Evolutionary conservation across 2,888 invertebrate genomes (phyloP), one percentile per base, ranked within the genome.

Genomic region (Drosophila antonietae): DNA sequence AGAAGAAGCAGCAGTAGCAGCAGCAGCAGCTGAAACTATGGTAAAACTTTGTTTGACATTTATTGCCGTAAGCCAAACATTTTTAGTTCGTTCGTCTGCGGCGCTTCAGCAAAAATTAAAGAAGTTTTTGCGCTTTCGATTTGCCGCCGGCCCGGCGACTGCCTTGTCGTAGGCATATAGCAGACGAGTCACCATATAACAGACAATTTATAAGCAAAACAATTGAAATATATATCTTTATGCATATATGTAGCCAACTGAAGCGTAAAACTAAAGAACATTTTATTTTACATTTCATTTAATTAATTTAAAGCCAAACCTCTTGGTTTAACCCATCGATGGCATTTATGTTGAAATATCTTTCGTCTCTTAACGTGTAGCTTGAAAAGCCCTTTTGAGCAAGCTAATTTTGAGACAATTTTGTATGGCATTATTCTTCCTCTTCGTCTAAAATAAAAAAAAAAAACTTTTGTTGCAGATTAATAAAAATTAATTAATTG

Each of bases 41-140:
- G 65, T 41, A 53, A 79, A 89, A 85, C 72, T 88, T 88, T 81
- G 73, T 78, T 75, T 80, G 77, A 81, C 86, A 81, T 88, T 81
- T 83, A 77, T 88, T 89, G 90, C 86, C 86, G 75, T 79, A 75
- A 86, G 86, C 90, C 75, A 79, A 76, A 72, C 71, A 73, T 76
- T 88, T 85, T 88, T 74, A 66, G 71, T 4, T 44, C 28, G 28
- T 28, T 47, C 51, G 51, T 52, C 52, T 71, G 14, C 47, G 39
- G 58, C 44, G 52, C 52, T 72, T 72, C 71, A 79, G 78, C 68
- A 77, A 88, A 88, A 88, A 90, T 88, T 90, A 83, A 90, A 90
- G 80, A 90, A 86, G 85, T 86, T 86, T 80, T 75, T 82, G 56
- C 73, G 73, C 60, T 73, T 70, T 77, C 78, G 85, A 85, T 85